These are phyloP conservation scores for Siniperca knerii DNA, from an alignment of 2,113 vertebrate species.

Conservation along the genomic window DNA sequence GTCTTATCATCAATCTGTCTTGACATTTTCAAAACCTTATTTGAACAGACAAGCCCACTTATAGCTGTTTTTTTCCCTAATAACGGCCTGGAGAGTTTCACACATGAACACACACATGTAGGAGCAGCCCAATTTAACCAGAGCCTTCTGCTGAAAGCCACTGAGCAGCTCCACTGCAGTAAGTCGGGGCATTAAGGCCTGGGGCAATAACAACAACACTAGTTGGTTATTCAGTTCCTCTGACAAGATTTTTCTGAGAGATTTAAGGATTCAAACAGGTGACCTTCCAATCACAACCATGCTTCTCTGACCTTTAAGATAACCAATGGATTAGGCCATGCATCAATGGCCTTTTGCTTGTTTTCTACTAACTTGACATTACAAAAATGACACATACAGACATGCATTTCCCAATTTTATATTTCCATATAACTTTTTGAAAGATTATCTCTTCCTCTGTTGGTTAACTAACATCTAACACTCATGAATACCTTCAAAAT, in stretches of 20 bases:
- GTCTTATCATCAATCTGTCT: slow-evolving; percentile 20
- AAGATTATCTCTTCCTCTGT: background rate
- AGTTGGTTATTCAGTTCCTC: slow-evolving; percentile 26
- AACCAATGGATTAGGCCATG: background rate
- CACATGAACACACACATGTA: too few species aligned
- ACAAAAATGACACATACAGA: background rate
- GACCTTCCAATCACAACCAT: background rate
- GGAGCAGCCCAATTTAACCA: background rate
- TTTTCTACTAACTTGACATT: background rate
- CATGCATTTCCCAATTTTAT: background rate
- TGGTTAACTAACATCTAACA: background rate
- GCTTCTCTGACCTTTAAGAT: slow-evolving; percentile 4
- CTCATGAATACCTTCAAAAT: background rate
- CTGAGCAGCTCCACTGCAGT: background rate
- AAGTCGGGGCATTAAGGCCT: background rate
- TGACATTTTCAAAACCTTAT: background rate
- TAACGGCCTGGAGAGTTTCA: background rate
- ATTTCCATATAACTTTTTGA: background rate
- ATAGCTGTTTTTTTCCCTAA: background rate
- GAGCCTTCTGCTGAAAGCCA: background rate
- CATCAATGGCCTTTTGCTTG: background rate
- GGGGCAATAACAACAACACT: slow-evolving; percentile 8
- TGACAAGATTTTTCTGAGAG: slow-evolving; percentile 29
- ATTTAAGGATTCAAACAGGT: slow-evolving; percentile 13
- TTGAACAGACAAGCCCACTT: background rate